Percentiles rank a stretch among this genome's conserved stretches.
These are phyloP conservation scores for Subacronicta megacephala DNA, from an alignment of 2,888 invertebrate genomes.

Conservation along the genomic window DNA sequence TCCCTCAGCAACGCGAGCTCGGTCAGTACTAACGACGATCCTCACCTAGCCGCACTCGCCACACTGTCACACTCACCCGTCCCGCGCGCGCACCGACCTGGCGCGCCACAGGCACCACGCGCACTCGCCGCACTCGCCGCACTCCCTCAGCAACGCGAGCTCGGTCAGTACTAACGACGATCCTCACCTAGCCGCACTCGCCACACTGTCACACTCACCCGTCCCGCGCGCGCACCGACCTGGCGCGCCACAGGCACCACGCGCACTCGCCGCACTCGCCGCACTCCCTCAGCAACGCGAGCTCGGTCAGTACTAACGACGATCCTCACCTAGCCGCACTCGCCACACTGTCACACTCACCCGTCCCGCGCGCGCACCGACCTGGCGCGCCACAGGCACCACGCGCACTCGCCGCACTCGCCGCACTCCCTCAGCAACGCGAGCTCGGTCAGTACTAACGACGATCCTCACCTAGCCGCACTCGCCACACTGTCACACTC, in stretches of 20 bases:
- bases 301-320: conserved; percentile 86
- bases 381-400: conserved; percentile 92
- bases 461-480: too few species aligned
- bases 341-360: conserved; percentile 80
- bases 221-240: conserved; percentile 93
- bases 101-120: conserved; percentile 91
- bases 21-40: too few species aligned
- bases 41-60: conserved; percentile 67
- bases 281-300: conserved; percentile 90
- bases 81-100: conserved; percentile 93
- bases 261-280: conserved; percentile 75
- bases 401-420: conserved; percentile 75
- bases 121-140: conserved; percentile 76
- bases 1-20: conserved; percentile 91
- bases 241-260: conserved; percentile 91
- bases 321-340: too few species aligned
- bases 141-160: conserved; percentile 91
- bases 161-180: conserved; percentile 82
- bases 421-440: conserved; percentile 90
- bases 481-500: conserved; percentile 79
- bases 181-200: too few species aligned
- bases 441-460: conserved; percentile 88
- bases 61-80: conserved; percentile 87
- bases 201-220: conserved; percentile 84
- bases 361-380: conserved; percentile 93